phyloP scores from a whole-genome alignment of 1,140 invertebrate species.

The Penaeus vannamei region DNA sequence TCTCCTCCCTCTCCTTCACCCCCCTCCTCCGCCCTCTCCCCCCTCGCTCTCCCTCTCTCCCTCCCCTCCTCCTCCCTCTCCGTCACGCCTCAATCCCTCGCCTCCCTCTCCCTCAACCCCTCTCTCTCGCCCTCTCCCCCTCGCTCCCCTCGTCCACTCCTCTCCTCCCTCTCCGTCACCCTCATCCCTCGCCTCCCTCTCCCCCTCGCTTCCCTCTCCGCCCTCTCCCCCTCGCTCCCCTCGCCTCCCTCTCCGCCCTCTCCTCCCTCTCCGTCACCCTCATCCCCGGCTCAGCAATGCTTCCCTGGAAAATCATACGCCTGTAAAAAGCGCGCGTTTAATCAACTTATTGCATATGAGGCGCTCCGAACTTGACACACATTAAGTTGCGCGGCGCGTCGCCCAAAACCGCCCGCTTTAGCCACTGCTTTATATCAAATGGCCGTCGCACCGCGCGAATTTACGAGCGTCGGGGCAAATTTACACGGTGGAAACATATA shows the following conservation, averaged over 20 bases:
- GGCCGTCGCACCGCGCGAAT: too few species aligned
- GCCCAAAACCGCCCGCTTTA: too few species aligned
- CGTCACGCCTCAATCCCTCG: background rate
- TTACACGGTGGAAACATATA: slow-evolving; percentile 31
- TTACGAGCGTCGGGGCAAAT: background rate
- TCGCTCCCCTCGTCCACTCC: too few species aligned
- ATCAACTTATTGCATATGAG: slow-evolving; percentile 62
- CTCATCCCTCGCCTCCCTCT: background rate
- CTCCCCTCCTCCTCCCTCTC: too few species aligned
- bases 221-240: background rate
- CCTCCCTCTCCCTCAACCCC: background rate
- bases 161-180: background rate
- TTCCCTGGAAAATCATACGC: slow-evolving; percentile 28
- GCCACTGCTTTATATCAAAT: too few species aligned
- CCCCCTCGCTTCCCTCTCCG: background rate
- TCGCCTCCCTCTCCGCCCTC: background rate
- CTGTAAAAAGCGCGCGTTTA: slow-evolving; percentile 53
- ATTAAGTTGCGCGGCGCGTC: slow-evolving; percentile 47
- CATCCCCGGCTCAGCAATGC: background rate
- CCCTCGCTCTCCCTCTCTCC: background rate
- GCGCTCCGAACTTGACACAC: slow-evolving; percentile 56
- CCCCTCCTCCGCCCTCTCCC: background rate
- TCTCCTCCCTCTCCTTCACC: background rate
- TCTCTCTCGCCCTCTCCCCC: background rate
- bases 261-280: background rate